Evolutionary conservation across 2,113 vertebrate genomes (phyloP).

Genomic region (Melanostigma gelatinosum): DNA sequence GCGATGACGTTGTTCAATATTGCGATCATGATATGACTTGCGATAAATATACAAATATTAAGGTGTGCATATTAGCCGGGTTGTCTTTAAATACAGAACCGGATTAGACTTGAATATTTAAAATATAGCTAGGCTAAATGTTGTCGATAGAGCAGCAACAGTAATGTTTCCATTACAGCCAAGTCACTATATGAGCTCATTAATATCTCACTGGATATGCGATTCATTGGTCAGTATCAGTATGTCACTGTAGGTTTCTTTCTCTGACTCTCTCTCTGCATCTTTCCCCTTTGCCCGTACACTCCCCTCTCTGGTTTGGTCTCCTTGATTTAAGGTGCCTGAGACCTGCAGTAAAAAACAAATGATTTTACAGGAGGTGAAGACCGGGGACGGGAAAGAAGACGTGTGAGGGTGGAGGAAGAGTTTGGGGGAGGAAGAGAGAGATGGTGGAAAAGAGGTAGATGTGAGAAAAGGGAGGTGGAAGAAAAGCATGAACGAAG

Average conservation of each 20-base stretch:
- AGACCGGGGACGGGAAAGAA: not conserved
- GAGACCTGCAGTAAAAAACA: conserved; percentile 3
- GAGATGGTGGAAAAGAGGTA: too few relatives aligned
- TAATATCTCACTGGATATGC: not conserved
- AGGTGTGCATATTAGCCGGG: not conserved
- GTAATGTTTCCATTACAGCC: not conserved
- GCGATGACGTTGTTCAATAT: not conserved
- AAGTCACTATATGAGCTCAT: not conserved
- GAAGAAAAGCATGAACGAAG: not conserved
- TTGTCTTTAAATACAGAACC: not conserved
- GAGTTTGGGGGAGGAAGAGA: not conserved
- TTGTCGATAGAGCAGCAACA: not conserved
- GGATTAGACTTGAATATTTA: not conserved
- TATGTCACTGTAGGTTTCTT: not conserved
- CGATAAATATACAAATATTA: not conserved
- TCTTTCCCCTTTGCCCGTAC: not conserved
- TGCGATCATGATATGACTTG: not conserved
- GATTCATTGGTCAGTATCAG: not conserved
- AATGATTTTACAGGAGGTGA: conserved; percentile 6
- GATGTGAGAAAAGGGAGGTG: not conserved
- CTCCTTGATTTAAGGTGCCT: conserved; percentile 8
- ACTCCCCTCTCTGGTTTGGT: not conserved
- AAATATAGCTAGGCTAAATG: not conserved
- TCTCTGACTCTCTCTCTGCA: conserved; percentile 2
- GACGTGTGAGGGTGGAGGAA: not conserved